Conservation (phyloP, 2,113 vertebrate genomes). For the Siniperca knerii region DNA sequence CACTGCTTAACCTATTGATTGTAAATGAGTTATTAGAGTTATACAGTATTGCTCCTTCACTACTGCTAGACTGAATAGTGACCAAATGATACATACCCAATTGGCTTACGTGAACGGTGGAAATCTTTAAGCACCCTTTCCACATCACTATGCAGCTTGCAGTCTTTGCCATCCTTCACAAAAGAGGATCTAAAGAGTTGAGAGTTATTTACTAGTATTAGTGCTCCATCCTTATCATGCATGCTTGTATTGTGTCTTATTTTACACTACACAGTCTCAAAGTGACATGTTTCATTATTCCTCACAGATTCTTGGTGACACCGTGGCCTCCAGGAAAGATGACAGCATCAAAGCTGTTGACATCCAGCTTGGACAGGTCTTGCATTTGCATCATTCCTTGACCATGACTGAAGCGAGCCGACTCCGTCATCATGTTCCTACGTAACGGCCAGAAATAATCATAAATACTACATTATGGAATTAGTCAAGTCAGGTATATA, state of each 20-base stretch:
- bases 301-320: conserved; percentile 84
- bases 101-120: conserved; percentile 82
- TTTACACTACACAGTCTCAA: background rate
- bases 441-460: conserved; percentile 47
- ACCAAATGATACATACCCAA: conserved; percentile 74
- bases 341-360: conserved; percentile 80
- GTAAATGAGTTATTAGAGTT: background rate
- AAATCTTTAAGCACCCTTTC: conserved; percentile 83
- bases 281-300: conserved; percentile 6
- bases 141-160: conserved; percentile 81
- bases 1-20: background rate
- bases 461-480: conserved; percentile 44
- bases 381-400: conserved; percentile 81
- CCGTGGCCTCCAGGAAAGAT: conserved; percentile 85
- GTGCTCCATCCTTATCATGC: background rate
- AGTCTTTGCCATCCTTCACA: conserved; percentile 83
- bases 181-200: conserved; percentile 76
- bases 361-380: conserved; percentile 81
- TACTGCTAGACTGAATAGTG: background rate
- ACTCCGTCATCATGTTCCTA: conserved; percentile 83
- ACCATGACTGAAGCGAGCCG: conserved; percentile 81
- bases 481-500: conserved; percentile 22
- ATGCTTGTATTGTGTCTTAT: background rate
- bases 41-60: background rate
- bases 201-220: background rate